Percentiles rank a stretch among this genome's conserved stretches.
These are phyloP conservation scores for Leistus spinibarbis DNA, from an alignment of 2,888 invertebrate species.

Conservation along the genomic window DNA sequence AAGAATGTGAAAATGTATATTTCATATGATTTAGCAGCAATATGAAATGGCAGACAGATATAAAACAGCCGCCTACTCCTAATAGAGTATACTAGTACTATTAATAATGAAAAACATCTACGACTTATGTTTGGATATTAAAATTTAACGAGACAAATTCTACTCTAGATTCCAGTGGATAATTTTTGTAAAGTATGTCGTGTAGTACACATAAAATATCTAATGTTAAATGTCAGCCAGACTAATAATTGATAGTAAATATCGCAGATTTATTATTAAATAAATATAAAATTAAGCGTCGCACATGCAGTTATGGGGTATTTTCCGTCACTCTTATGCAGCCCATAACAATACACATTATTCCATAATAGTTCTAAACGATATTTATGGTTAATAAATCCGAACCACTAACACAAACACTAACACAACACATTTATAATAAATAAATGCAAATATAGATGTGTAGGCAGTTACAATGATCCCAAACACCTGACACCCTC, in stretches of 20 bases:
- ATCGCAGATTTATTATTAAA: constrained; percentile 26
- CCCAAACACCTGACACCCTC: neutral
- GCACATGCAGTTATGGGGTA: constrained; percentile 1
- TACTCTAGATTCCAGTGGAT: neutral
- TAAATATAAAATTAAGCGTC: constrained; percentile 25
- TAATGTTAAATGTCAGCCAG: constrained; percentile 30
- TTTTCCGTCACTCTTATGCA: constrained; percentile 2
- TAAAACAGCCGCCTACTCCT: too few species aligned
- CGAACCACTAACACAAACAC: neutral
- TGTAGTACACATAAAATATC: constrained; percentile 18
- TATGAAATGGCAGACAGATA: too few species aligned
- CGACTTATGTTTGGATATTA: neutral
- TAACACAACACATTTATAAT: neutral
- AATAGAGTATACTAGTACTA: too few species aligned
- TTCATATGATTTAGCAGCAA: too few species aligned
- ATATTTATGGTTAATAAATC: constrained; percentile 30
- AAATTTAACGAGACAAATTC: neutral
- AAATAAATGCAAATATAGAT: neutral
- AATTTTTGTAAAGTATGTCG: neutral
- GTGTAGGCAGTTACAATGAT: constrained; percentile 1
- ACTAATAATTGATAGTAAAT: constrained; percentile 38
- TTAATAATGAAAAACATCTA: too few species aligned
- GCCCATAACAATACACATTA: constrained; percentile 27
- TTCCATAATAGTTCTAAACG: constrained; percentile 16
- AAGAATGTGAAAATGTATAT: too few species aligned